Conservation (phyloP, 2,797 vertebrate species). For the Tamandua tetradactyla region DNA sequence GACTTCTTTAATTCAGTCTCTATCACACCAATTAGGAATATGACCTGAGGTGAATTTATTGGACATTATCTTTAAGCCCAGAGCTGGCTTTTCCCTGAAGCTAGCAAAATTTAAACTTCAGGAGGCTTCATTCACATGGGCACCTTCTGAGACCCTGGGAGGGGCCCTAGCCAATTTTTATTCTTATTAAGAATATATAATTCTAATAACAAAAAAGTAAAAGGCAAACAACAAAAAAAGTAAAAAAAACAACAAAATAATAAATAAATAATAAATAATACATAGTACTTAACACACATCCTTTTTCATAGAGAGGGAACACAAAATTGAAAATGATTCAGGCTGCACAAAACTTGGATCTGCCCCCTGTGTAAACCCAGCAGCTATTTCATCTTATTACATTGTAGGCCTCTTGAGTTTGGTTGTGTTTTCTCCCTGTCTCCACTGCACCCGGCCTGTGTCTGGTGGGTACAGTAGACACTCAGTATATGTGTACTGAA, state of each 20-base stretch:
- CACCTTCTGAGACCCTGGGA: background rate
- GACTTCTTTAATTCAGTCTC: background rate
- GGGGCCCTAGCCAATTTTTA: background rate
- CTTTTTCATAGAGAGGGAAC: background rate
- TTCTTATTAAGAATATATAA: too few relatives aligned
- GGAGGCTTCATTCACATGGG: background rate
- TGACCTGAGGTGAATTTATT: background rate
- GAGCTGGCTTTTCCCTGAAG: background rate
- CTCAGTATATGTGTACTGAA: background rate
- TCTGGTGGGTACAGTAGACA: fast-evolving
- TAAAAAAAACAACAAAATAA: too few relatives aligned
- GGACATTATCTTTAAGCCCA: background rate
- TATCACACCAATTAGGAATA: background rate
- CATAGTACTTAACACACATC: background rate
- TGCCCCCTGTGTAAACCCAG: background rate
- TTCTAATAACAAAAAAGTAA: too few relatives aligned
- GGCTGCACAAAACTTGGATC: background rate
- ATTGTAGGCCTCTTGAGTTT: background rate
- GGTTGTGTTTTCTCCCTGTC: background rate
- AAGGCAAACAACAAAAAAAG: too few relatives aligned
- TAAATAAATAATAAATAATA: too few relatives aligned
- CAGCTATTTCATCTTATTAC: too few relatives aligned
- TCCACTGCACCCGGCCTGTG: background rate
- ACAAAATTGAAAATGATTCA: background rate
- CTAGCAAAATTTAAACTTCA: background rate